Percentiles rank a stretch among this genome's conserved stretches.
Evolutionary conservation across 2,113 vertebrate genomes (phyloP).

Genomic region (human (Homo sapiens)): GRCh38 chr1:187902501-187903000

Average conservation of each 20-base stretch:
- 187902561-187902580: background rate
- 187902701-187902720: background rate
- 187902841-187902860: background rate
- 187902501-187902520: background rate
- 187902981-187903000: background rate
- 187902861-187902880: background rate
- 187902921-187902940: background rate
- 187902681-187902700: background rate
- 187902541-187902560: background rate
- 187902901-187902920: background rate
- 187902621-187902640: background rate
- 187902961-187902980: background rate
- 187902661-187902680: background rate
- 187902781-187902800: background rate
- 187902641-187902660: background rate
- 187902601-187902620: background rate
- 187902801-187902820: background rate
- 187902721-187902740: background rate
- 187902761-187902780: background rate
- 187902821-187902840: background rate
- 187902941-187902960: background rate
- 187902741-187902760: rapidly evolving
- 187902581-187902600: background rate
- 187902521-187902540: background rate
- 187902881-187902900: background rate